Conservation (phyloP, 2,888 invertebrate genomes). For the Yponomeuta sedellus region DNA sequence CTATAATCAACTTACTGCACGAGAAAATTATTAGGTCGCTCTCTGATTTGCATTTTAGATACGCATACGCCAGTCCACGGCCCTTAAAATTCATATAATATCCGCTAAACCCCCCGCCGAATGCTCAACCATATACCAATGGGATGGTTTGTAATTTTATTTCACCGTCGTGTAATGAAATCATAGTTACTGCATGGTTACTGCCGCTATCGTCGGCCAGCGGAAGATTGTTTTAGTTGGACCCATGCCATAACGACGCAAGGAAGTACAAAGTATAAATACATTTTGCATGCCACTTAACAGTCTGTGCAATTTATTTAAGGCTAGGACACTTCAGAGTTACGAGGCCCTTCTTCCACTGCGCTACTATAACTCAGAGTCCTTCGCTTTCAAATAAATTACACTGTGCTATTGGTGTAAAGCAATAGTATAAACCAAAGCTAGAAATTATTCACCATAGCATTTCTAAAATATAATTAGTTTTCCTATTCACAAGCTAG, state of each 20-base stretch:
- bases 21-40: no score
- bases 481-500: no score
- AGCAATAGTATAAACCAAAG: no score
- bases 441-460: no score
- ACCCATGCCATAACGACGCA: conserved; percentile 66
- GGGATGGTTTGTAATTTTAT: conserved; percentile 52
- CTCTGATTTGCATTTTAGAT: no score
- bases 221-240: conserved; percentile 74
- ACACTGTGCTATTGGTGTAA: no score
- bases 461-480: no score
- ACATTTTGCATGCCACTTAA: conserved; percentile 74
- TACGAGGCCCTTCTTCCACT: conserved; percentile 27
- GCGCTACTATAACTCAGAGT: no score
- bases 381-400: no score
- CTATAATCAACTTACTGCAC: no score
- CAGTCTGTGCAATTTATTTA: conserved; percentile 62
- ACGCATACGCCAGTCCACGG: neutral
- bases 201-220: conserved; percentile 54
- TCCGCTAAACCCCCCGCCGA: neutral
- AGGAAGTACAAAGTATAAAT: conserved; percentile 73
- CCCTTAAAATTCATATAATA: neutral
- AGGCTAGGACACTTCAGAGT: conserved; percentile 43
- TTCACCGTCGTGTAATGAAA: conserved; percentile 58
- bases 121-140: neutral
- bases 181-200: conserved; percentile 47